Base-by-base conservation (phyloP, 2,888 invertebrate species). In the Globia sparganii region DNA sequence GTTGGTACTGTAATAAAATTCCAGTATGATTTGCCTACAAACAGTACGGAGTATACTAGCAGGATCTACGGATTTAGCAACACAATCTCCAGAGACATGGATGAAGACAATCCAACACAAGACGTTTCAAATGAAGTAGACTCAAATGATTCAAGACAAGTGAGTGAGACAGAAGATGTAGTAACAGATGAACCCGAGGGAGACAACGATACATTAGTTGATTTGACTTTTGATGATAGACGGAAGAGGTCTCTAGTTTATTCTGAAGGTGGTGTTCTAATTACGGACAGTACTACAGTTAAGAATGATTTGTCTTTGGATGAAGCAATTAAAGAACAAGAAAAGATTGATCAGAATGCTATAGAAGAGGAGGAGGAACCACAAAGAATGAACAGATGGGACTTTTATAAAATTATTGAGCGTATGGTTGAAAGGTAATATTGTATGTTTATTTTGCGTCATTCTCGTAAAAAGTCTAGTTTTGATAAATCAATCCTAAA, bases 1-100 rank as follows among this genome's bases (percentile, higher is more conserved):
- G 96, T 97, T 56, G 98, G 98, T 1, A 97, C 97, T 18, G 97
- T 97, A 31, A 97, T 97, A 46, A 98, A 98, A 92, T 97, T 97
- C 82, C 97, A 97, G 92, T 98, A 97, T 92, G 95, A 97, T 81
- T 92, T 98, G 79, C 98, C 98, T 11, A 97, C 97, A 73, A 98
- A 98, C 89, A 97, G 97, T 86, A 93, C 97, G 0, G 96, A 97
- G 90, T 97, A 97, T 86, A 97, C 97, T 4, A 95, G 96, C 75
- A 94, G 96, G 88, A 96, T 96, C 67, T 96, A 95, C 75, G 96
- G 96, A 1, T 96, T 96, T 68, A 95, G 91, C 21, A 91, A 93
- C 13, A 96, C 96, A 3, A 91, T 96, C 6, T 95, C 95, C 6
- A 93, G 96, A 88, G 96, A 95, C 71, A 96, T 96, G 92, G 91